Percentiles rank a stretch among this genome's conserved stretches.
phyloP scores from a whole-genome alignment of 2,113 vertebrate species.

The Emydura subglobosa region DNA sequence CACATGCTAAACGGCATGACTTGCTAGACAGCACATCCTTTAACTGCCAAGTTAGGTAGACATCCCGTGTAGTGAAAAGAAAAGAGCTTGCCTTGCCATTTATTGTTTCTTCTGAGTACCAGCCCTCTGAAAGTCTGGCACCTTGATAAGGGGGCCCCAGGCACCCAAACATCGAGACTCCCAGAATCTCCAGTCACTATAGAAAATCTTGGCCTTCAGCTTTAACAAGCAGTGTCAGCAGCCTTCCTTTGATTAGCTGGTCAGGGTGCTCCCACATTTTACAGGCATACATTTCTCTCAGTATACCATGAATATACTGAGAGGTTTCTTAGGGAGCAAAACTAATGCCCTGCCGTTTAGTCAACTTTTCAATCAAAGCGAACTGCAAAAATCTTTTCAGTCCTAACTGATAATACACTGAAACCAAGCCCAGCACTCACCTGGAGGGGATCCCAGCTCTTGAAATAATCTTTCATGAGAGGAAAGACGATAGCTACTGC shows the following conservation, averaged over 20 bases:
- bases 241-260: rapidly evolving
- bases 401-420: neutral
- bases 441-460: conserved; percentile 93
- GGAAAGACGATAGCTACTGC: conserved; percentile 94
- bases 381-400: neutral
- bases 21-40: rapidly evolving
- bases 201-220: neutral
- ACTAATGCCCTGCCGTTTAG: neutral
- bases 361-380: neutral
- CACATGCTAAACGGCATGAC: neutral
- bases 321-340: neutral
- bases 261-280: rapidly evolving
- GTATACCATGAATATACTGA: neutral
- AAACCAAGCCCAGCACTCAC: conserved; percentile 59
- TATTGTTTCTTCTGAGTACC: neutral
- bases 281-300: rapidly evolving
- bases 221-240: neutral
- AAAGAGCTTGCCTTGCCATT: neutral
- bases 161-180: neutral
- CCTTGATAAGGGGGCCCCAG: neutral
- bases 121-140: neutral
- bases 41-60: neutral
- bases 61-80: neutral
- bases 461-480: conserved; percentile 91
- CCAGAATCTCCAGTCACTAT: rapidly evolving